Evolutionary conservation across 2,888 invertebrate genomes (phyloP).

Genomic region (Netelia virgata): DNA sequence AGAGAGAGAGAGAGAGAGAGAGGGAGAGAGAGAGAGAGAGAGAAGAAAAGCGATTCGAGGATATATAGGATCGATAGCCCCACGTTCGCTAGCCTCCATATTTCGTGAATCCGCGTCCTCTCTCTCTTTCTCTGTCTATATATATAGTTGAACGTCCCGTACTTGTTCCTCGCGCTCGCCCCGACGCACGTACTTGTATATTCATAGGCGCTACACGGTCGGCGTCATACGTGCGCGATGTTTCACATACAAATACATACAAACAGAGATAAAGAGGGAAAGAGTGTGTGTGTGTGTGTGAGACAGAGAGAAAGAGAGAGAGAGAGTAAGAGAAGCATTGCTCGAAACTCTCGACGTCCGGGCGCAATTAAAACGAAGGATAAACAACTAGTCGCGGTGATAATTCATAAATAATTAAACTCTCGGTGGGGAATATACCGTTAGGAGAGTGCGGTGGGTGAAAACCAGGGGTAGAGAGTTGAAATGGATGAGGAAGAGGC

Average conservation of each 20-base stretch:
- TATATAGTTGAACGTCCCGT: constrained; percentile 7
- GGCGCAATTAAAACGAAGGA: constrained; percentile 68
- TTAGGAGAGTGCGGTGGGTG: background rate
- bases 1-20: background rate
- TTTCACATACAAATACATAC: background rate
- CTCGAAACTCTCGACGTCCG: constrained; percentile 62
- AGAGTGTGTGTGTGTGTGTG: background rate
- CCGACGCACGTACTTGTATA: constrained; percentile 24
- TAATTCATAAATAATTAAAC: constrained; percentile 70
- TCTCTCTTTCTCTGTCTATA: background rate
- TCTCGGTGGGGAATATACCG: constrained; percentile 49
- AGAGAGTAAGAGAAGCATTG: constrained; percentile 29
- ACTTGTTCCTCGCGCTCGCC: background rate
- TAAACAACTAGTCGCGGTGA: constrained; percentile 68
- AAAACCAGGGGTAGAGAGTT: background rate
- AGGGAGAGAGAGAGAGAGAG: background rate
- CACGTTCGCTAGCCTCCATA: constrained; percentile 60
- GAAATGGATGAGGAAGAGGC: constrained; percentile 11
- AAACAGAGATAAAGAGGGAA: constrained; percentile 1
- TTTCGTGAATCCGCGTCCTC: constrained; percentile 63
- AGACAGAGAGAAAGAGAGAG: background rate
- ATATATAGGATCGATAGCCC: constrained; percentile 48
- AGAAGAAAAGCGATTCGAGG: background rate
- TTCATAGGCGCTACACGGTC: constrained; percentile 28
- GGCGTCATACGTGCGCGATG: constrained; percentile 33